A percentile compares a stretch with the other conserved stretches of the same genome.
These are phyloP conservation scores for Xiphophorus hellerii DNA, from an alignment of 2,113 vertebrate genomes.

Conservation along the genomic window DNA sequence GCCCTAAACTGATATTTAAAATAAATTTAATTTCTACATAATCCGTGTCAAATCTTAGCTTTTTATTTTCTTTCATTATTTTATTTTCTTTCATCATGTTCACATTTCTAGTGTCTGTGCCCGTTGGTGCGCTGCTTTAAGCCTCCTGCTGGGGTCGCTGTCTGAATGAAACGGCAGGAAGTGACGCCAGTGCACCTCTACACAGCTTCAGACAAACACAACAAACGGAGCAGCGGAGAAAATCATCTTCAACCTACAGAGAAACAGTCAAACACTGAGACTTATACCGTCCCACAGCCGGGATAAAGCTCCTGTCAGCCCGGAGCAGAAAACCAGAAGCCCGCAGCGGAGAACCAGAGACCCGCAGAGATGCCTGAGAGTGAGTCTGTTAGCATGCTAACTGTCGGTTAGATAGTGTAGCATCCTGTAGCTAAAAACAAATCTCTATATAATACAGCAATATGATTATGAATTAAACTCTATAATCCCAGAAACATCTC, in stretches of 20 bases:
- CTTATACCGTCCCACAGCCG: background rate
- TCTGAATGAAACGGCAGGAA: background rate
- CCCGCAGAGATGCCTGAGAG: constrained; percentile 65
- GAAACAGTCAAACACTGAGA: background rate
- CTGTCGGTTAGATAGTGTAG: background rate
- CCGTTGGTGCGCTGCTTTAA: background rate
- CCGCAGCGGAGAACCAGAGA: background rate
- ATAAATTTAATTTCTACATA: no score
- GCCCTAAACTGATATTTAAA: background rate
- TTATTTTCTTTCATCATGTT: background rate
- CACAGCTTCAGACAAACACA: background rate
- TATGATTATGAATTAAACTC: no score
- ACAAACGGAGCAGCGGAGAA: background rate
- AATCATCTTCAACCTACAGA: no score
- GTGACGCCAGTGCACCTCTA: background rate
- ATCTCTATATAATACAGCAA: background rate
- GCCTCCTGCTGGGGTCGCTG: background rate
- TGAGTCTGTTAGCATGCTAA: constrained; percentile 40
- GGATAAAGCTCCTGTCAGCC: no score
- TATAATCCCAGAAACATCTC: no score
- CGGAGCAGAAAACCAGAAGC: background rate
- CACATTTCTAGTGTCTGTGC: background rate
- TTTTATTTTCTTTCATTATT: no score
- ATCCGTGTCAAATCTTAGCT: no score
- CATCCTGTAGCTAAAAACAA: background rate